These are phyloP conservation scores for Sphenopsis melanotis DNA, from an alignment of 2,797 vertebrate species.

Conservation along the genomic window DNA sequence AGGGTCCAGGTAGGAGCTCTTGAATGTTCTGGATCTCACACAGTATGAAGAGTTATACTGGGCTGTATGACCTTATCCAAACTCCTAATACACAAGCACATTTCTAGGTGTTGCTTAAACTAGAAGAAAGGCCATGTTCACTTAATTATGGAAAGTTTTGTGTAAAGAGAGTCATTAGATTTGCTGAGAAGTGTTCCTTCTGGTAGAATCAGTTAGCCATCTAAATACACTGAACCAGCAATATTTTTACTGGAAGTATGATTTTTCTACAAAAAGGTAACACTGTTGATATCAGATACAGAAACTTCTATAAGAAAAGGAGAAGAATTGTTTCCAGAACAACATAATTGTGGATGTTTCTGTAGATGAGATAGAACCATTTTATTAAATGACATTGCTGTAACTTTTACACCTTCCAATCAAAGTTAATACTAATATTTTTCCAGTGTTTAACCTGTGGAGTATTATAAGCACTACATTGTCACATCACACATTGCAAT, in stretches of 20 bases:
- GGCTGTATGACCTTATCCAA: background rate
- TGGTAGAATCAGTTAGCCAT: background rate
- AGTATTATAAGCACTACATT: background rate
- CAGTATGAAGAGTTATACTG: background rate
- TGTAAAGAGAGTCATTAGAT: background rate
- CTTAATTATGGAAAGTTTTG: background rate
- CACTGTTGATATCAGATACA: background rate
- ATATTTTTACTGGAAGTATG: background rate
- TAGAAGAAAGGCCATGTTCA: background rate
- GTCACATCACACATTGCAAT: background rate
- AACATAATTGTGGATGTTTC: background rate
- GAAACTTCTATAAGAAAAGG: background rate
- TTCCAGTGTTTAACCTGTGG: background rate
- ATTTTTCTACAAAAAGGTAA: background rate
- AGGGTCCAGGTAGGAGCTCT: fast-evolving
- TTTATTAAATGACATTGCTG: background rate
- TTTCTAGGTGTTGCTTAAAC: background rate
- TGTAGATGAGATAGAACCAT: background rate
- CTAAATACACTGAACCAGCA: background rate
- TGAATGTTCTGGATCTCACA: background rate
- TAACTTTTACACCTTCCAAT: background rate
- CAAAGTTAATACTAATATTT: background rate
- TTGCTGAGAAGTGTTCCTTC: background rate
- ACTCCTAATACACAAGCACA: background rate
- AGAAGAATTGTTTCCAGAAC: background rate